Percentiles rank a stretch among this genome's conserved stretches.
Evolutionary conservation across 2,797 vertebrate species (phyloP).

Genomic region (Oreonectes daqikongensis): DNA sequence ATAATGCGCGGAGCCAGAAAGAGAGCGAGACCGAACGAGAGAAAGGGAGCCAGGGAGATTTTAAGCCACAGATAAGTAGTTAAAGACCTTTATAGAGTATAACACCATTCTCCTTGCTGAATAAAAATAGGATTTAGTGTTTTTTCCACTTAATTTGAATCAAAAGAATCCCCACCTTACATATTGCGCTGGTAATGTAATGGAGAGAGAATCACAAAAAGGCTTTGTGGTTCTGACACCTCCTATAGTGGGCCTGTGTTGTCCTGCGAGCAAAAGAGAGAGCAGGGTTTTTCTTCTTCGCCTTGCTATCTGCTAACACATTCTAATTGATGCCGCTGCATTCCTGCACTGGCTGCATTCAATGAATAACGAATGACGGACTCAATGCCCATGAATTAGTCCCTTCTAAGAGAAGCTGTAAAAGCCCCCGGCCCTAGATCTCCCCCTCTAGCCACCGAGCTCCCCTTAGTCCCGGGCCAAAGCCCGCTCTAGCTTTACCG

Average conservation of each 20-base stretch:
- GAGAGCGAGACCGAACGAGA: constrained; percentile 68
- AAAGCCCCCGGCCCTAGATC: constrained; percentile 79
- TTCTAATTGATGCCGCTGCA: constrained; percentile 99
- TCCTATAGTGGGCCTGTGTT: constrained; percentile 91
- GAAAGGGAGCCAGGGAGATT: constrained; percentile 78
- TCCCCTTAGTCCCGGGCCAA: constrained; percentile 76
- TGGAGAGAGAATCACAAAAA: constrained; percentile 93
- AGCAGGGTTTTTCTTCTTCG: constrained; percentile 93
- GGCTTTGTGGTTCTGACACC: constrained; percentile 96
- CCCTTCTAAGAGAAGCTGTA: constrained; percentile 95
- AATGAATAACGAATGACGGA: constrained; percentile 95
- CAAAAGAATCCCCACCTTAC: constrained; percentile 99
- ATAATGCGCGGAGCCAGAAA: constrained; percentile 76
- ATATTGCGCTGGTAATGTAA: constrained; percentile 97
- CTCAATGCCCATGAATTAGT: constrained; percentile 96
- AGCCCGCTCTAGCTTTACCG: constrained; percentile 82
- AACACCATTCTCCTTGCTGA: constrained; percentile 88
- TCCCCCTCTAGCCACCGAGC: constrained; percentile 73
- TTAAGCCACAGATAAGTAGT: constrained; percentile 87
- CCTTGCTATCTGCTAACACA: constrained; percentile 96
- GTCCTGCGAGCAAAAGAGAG: constrained; percentile 84
- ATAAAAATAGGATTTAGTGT: constrained; percentile 99
- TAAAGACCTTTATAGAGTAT: constrained; percentile 87
- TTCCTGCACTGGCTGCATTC: constrained; percentile 96
- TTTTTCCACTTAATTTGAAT: constrained; percentile 99